Evolutionary conservation across 2,888 invertebrate species (phyloP), one percentile per base, ranked within the genome.

Genomic region (Eupithecia exiguata): DNA sequence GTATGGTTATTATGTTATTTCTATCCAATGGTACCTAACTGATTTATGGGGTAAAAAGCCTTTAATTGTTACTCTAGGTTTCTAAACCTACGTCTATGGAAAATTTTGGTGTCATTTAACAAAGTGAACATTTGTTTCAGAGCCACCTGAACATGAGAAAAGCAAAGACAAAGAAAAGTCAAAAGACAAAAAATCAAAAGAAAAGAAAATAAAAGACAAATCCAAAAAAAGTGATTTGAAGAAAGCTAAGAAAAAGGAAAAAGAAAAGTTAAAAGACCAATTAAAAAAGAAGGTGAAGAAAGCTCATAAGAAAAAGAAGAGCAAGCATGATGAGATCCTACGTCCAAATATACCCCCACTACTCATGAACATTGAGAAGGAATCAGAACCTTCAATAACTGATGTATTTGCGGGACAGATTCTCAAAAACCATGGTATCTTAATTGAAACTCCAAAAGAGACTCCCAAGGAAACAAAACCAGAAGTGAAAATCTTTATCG

Each of bases 371-470:
- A 92, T 93, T 75, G 93, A 93, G 74, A 95, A 94, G 77, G 89
- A 91, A 72, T 92, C 94, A 5, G 93, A 95, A 71, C 94, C 94
- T 5, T 96, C 96, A 16, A 96, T 96, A 49, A 95, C 96, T 1
- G 96, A 96, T 86, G 95, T 95, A 0, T 95, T 96, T 85, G 96
- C 96, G 12, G 96, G 95, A n/a, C 96, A 96, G 80, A 94, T 96
- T 69, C 86, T 96, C 35, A 95, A 95, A 77, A 92, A 92, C 76
- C 94, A 94, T 84, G 94, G 94, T 0, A 90, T 94, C 30, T 86
- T 84, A 21, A 70, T 92, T 58, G 92, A 92, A 10, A 78, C 81
- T 25, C 80, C 83, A 49, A 89, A 84, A 82, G 89, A 84, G 71
- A 88, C 91, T 46, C 83, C 87, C 25, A 78, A 81, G 18, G 89